A percentile compares a stretch with the other conserved stretches of the same genome.
Conservation (phyloP, 2,797 vertebrate genomes). For the Eulemur coronatus region DNA sequence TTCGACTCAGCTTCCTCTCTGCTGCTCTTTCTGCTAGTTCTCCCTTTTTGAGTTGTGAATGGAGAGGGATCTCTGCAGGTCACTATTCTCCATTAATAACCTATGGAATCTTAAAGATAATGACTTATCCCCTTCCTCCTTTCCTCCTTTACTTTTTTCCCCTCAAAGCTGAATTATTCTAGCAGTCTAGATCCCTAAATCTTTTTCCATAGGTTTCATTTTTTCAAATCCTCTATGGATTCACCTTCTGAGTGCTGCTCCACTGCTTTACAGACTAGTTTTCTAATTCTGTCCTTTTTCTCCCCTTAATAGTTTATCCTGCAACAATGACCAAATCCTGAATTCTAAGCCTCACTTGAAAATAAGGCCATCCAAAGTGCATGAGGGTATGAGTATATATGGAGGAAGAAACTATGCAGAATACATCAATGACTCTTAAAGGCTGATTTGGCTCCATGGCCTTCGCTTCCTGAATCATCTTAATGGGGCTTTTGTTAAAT, state of each 20-base stretch:
- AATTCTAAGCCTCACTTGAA: constrained; percentile 34
- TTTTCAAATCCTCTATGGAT: constrained; percentile 6
- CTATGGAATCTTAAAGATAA: constrained; percentile 40
- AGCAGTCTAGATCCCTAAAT: constrained; percentile 33
- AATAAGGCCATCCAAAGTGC: constrained; percentile 48
- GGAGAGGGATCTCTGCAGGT: constrained; percentile 9
- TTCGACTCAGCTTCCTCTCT: neutral
- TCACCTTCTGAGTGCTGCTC: constrained; percentile 23
- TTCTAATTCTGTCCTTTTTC: constrained; percentile 10
- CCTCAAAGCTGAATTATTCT: constrained; percentile 41
- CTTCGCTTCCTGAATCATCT: constrained; percentile 78
- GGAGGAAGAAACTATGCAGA: constrained; percentile 28
- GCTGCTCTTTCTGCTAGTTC: neutral
- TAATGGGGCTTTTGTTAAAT: constrained; percentile 81
- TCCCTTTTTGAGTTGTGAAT: neutral
- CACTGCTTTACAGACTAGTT: neutral
- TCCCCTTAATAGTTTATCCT: constrained; percentile 14
- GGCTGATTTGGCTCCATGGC: constrained; percentile 41
- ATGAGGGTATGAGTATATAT: neutral
- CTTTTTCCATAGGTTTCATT: constrained; percentile 24
- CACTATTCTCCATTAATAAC: constrained; percentile 26
- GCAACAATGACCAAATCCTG: constrained; percentile 31
- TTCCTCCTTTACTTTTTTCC: neutral
- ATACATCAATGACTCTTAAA: constrained; percentile 45
- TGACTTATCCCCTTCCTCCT: neutral